Conservation (phyloP, 2,888 invertebrate genomes). For the Diadegma fenestrale region DNA sequence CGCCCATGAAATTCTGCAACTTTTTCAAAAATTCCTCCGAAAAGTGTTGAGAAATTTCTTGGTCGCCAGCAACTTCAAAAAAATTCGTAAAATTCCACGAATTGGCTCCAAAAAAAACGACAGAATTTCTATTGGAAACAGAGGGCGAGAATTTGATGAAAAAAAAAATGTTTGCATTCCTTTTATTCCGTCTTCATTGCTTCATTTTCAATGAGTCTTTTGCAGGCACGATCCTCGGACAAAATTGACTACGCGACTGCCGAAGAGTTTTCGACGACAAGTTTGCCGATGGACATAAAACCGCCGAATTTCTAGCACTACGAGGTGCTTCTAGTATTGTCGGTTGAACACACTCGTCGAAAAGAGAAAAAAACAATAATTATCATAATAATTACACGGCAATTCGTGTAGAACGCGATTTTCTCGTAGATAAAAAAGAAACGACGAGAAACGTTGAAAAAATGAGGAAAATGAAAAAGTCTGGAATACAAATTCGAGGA, state of each 20-base stretch:
- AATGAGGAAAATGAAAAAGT: background rate
- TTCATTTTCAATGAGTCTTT: constrained; percentile 55
- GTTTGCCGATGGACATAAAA: constrained; percentile 96
- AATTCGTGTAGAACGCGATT: constrained; percentile 7
- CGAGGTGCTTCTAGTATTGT: constrained; percentile 93
- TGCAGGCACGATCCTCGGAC: constrained; percentile 94
- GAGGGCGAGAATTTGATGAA: background rate
- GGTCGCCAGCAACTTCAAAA: constrained; percentile 91
- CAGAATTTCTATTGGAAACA: constrained; percentile 33
- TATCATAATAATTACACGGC: constrained; percentile 13
- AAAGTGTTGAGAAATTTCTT: constrained; percentile 97
- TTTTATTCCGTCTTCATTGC: constrained; percentile 45
- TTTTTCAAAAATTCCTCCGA: background rate
- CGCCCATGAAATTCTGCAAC: too few species aligned
- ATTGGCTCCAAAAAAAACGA: constrained; percentile 1
- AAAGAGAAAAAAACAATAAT: constrained; percentile 2
- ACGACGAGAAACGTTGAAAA: background rate
- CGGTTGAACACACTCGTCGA: constrained; percentile 85
- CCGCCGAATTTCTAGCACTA: constrained; percentile 94
- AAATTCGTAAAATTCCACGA: background rate
- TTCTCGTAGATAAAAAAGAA: background rate
- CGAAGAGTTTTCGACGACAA: constrained; percentile 94
- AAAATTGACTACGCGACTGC: constrained; percentile 93
- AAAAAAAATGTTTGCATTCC: constrained; percentile 42
- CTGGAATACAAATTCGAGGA: too few species aligned